Evolutionary conservation across 92 coral and sea anemone species (phyloP).

Genomic region (Siderastrea radians): DNA sequence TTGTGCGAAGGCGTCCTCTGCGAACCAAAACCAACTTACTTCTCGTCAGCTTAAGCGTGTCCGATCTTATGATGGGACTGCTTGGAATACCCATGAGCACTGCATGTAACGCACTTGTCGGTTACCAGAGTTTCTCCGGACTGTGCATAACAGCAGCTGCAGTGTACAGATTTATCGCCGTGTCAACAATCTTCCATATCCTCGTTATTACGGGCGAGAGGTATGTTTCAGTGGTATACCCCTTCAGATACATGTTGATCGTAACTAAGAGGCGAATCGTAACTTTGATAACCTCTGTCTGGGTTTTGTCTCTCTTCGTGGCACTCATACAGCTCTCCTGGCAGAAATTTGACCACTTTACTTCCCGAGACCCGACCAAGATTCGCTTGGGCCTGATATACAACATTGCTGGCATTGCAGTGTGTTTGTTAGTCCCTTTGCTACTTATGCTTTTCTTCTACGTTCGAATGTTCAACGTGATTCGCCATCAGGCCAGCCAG

Average conservation of each 20-base stretch:
- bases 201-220: slow-evolving; percentile 89
- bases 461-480: slow-evolving; percentile 83
- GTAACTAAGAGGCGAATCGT: slow-evolving; percentile 83
- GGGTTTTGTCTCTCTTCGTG: slow-evolving; percentile 79
- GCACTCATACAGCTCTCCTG: slow-evolving; percentile 86
- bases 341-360: slow-evolving; percentile 63
- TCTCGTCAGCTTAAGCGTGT: slow-evolving; percentile 71
- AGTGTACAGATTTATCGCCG: slow-evolving; percentile 87
- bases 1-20: slow-evolving; percentile 63
- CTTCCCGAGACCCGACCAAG: slow-evolving; percentile 33
- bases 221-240: slow-evolving; percentile 87
- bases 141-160: slow-evolving; percentile 83
- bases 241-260: slow-evolving; percentile 76
- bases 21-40: slow-evolving; percentile 82
- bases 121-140: slow-evolving; percentile 40
- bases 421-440: slow-evolving; percentile 83
- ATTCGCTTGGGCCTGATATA: slow-evolving; percentile 71
- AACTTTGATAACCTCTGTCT: slow-evolving; percentile 71
- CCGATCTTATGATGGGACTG: slow-evolving; percentile 84
- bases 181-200: slow-evolving; percentile 94
- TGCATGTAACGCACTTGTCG: slow-evolving; percentile 71
- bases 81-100: slow-evolving; percentile 75
- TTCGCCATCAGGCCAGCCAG: slow-evolving; percentile 77
- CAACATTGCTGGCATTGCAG: slow-evolving; percentile 65
- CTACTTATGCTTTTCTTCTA: slow-evolving; percentile 82